Conservation (phyloP, 2,888 invertebrate genomes). For the Lordiphosa andalusiaca region DNA sequence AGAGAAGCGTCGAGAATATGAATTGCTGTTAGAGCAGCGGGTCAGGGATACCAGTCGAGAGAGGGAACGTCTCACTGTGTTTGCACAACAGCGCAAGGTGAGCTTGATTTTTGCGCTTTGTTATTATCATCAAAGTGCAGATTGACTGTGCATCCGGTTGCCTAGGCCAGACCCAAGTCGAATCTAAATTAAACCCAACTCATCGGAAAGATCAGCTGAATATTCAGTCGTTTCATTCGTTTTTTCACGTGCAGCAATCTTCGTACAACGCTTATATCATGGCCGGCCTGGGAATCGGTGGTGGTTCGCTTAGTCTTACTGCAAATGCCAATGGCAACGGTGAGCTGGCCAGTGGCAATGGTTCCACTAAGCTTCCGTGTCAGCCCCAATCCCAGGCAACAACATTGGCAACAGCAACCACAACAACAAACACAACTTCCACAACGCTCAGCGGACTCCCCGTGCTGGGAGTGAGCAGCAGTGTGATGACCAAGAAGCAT, state of each 20-base stretch:
- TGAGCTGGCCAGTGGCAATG: conserved; percentile 35
- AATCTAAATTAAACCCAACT: not conserved
- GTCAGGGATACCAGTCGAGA: conserved; percentile 77
- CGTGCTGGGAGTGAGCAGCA: conserved; percentile 55
- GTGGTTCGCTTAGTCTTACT: conserved; percentile 60
- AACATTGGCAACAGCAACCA: conserved; percentile 6
- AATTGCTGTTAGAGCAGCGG: conserved; percentile 73
- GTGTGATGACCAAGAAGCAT: conserved; percentile 50
- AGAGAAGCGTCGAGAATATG: conserved; percentile 77
- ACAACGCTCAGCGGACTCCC: conserved; percentile 53
- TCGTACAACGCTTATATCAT: conserved; percentile 74
- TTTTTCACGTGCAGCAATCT: conserved; percentile 58
- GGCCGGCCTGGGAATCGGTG: conserved; percentile 75
- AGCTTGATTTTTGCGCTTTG: conserved; percentile 9
- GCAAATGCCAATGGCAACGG: conserved; percentile 33
- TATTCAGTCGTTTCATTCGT: not conserved
- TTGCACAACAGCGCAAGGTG: conserved; percentile 77
- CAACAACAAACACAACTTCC: conserved; percentile 23
- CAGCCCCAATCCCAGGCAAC: conserved; percentile 9
- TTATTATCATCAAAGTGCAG: no score
- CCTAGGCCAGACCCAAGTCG: no score
- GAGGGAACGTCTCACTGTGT: conserved; percentile 73
- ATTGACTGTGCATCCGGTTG: no score
- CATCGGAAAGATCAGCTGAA: no score
- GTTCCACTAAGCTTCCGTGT: conserved; percentile 3